Base-by-base conservation (phyloP, 1,140 invertebrate genomes). In the Agraylea sexmaculata region DNA sequence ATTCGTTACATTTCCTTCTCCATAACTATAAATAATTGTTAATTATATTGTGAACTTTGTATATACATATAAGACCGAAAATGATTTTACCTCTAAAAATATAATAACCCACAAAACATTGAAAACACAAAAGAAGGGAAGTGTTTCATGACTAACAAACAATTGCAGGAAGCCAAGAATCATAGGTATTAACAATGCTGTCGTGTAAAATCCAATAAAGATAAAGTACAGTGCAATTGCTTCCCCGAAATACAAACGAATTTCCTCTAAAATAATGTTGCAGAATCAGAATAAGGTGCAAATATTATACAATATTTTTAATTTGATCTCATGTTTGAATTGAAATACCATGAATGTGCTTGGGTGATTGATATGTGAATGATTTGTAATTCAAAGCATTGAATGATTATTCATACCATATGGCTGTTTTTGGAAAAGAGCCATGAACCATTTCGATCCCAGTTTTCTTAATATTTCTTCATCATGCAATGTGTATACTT, bases 31-130 rank as follows among this genome's bases (percentile, higher is more conserved):
- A 52, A 31, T 62, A 59, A 33, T 56, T 53, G 52, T 58, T 29
- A 6, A 43, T 35, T 12, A 20, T 34, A 22, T 38, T n/a, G n/a
- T 21, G 5, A 17, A 31, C 13, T 6, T 31, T 31, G 8, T 13
- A 31, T 10, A 10, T 31, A 6, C 29, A 31, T 7, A 35, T 25
- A 35, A 23, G 17, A 38, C 51, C 45, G 11, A 10, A 33, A 22
- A 42, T n/a, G 18, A 20, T 40, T 11, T 58, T 52, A 74, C 70
- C 61, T 75, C 80, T 21, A 83, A 56, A 54, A 82, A 82, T 28
- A 86, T 59, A 15, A 83, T 86, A 2, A 83, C 80, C 82, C 83
- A 88, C 16, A 88, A 51, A 12, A 87, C 73, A 64, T 89, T 88
- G 54, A 88, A 80, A 16, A 83, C 60, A 48, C 82, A 83, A 53